Percentiles rank a stretch among this genome's conserved stretches.
Conservation (phyloP, 1,140 invertebrate genomes). For the Listronotus oregonensis region DNA sequence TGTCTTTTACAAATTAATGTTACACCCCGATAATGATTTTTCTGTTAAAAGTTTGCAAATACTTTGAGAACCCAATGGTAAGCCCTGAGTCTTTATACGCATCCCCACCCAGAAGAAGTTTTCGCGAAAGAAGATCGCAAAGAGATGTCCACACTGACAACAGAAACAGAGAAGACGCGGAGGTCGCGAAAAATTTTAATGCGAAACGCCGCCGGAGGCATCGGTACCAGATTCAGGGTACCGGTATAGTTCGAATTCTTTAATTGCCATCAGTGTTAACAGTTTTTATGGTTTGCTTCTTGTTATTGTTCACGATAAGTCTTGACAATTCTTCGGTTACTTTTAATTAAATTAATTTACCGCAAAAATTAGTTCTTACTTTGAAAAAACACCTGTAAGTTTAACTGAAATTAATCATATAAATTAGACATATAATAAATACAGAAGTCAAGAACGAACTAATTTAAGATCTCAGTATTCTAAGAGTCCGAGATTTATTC, state of each 20-base stretch:
- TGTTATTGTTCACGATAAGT: no score
- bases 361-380: no score
- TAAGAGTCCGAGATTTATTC: no score
- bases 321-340: no score
- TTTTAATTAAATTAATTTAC: no score
- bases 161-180: slow-evolving; percentile 18
- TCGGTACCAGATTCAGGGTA: slow-evolving; percentile 8
- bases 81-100: slow-evolving; percentile 21
- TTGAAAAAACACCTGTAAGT: no score
- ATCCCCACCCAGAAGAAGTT: slow-evolving; percentile 26
- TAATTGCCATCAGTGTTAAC: not conserved
- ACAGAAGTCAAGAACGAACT: no score
- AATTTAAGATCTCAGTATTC: no score
- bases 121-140: slow-evolving; percentile 33
- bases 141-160: slow-evolving; percentile 29
- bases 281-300: not conserved
- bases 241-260: slow-evolving; percentile 27
- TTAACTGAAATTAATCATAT: no score
- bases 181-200: slow-evolving; percentile 30
- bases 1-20: no score
- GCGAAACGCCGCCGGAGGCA: slow-evolving; percentile 16
- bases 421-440: no score
- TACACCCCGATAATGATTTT: slow-evolving; percentile 8
- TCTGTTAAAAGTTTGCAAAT: slow-evolving; percentile 17
- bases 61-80: slow-evolving; percentile 15